These are phyloP conservation scores for Tinea pellionella DNA, from an alignment of 2,888 invertebrate genomes.

Conservation along the genomic window DNA sequence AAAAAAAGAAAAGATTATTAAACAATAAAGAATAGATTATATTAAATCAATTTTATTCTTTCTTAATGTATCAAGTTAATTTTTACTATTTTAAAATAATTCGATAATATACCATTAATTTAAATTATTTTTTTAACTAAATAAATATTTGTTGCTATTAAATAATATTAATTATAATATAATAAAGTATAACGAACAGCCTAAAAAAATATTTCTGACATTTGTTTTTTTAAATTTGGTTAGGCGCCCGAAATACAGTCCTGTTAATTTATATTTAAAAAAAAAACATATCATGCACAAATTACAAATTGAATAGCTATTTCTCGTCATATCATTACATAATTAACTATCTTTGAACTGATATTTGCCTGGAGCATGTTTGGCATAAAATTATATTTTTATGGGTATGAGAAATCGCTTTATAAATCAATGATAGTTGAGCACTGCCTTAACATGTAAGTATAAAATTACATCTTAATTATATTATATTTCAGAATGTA, in stretches of 20 bases:
- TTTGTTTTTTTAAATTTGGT: background rate
- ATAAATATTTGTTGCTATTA: background rate
- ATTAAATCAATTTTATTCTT: too few relatives aligned
- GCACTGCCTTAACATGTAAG: slow-evolving; percentile 65
- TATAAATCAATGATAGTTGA: slow-evolving; percentile 28
- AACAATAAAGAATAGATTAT: too few relatives aligned
- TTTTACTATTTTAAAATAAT: too few relatives aligned
- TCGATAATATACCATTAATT: too few relatives aligned
- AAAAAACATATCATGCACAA: slow-evolving; percentile 59
- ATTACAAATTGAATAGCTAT: slow-evolving; percentile 23
- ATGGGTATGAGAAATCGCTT: slow-evolving; percentile 35
- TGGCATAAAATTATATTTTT: slow-evolving; percentile 11
- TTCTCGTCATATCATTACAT: slow-evolving; percentile 15
- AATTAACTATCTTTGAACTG: slow-evolving; percentile 5
- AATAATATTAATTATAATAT: background rate
- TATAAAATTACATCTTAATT: slow-evolving; percentile 28
- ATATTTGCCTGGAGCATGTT: slow-evolving; percentile 2
- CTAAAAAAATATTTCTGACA: background rate
- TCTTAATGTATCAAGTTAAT: too few relatives aligned
- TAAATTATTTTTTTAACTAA: too few relatives aligned
- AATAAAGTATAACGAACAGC: background rate
- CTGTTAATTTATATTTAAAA: background rate
- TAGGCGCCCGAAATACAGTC: background rate
- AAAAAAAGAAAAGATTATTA: too few relatives aligned
- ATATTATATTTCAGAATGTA: background rate